These are phyloP conservation scores for Microctenopoma lineatum DNA, from an alignment of 2,797 vertebrate species.

Conservation along the genomic window DNA sequence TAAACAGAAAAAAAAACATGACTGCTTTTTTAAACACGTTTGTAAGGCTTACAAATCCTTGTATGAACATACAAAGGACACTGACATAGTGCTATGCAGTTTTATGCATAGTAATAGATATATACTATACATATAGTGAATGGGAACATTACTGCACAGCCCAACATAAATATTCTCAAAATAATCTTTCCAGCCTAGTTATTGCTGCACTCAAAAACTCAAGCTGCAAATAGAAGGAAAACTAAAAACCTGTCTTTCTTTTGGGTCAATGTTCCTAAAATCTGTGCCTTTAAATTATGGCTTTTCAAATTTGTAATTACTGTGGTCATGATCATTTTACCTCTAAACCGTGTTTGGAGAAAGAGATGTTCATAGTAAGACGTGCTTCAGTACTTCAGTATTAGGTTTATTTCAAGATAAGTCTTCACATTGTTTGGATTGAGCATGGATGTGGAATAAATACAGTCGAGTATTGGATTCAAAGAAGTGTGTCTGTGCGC, in stretches of 20 bases:
- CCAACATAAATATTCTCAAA: neutral
- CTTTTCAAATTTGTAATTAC: neutral
- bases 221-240: neutral
- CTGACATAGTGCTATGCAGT: too few relatives aligned
- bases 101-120: too few relatives aligned
- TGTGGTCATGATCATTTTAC: neutral
- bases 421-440: neutral
- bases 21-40: too few relatives aligned
- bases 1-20: too few relatives aligned
- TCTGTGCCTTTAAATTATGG: neutral
- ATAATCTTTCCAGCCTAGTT: neutral
- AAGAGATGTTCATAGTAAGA: neutral
- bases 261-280: neutral
- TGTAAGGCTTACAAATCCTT: too few relatives aligned
- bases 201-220: neutral
- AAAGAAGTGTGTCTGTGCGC: neutral
- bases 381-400: neutral
- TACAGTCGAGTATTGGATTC: neutral
- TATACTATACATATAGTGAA: neutral
- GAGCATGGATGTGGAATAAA: neutral
- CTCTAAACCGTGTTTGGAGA: neutral
- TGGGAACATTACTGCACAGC: neutral
- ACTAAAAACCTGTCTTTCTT: neutral
- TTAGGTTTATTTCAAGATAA: neutral
- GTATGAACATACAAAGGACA: too few relatives aligned